Base-by-base conservation (phyloP, 2,888 invertebrate species). In the Drosophila emarginata region DNA sequence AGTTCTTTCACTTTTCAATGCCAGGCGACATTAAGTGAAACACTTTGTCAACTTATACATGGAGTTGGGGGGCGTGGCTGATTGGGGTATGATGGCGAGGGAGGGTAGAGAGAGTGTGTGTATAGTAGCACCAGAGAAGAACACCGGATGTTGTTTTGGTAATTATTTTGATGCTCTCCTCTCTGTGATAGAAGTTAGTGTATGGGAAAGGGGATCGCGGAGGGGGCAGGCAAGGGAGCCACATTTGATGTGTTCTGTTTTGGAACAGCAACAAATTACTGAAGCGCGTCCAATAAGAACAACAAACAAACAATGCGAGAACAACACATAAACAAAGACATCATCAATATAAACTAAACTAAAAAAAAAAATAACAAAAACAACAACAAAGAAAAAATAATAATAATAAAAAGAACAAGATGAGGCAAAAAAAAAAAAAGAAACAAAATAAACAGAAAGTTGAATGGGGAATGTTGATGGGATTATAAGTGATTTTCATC, bases 11-110 rank as follows among this genome's bases (percentile, higher is more conserved):
- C 66, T 68, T 76, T 45, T 70, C 74, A 72, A 68, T 76, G 83
- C 78, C 83, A 70, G 63, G 82, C 82, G 81, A 84, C 86, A 90
- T 90, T 89, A 89, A 81, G 80, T 79, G 79, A 84, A 85, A 81
- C 90, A 89, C 89, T 90, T 90, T 89, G 90, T 89, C 89, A 89
- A 81, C 87, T 71, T 64, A 67, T 40, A 61, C 58, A 54, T 54
- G 59, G 21, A 39, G 21, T 14, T 14, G 51, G n/a, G 62, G 21
- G 60, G n/a, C 37, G 3, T 5, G 28, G 39, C 7, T 28, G 4
- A 26, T 5, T 12, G 15, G 5, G 52, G 39, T n/a, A 21, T 32
- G 32, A 5, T 6, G 9, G 15, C 7, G 36, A 18, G 26, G 26
- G 36, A 57, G 45, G 36, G 60, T n/a, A n/a, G n/a, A n/a, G n/a